Base-by-base conservation (phyloP, 2,888 invertebrate species). In the Neoscelio sp. region DNA sequence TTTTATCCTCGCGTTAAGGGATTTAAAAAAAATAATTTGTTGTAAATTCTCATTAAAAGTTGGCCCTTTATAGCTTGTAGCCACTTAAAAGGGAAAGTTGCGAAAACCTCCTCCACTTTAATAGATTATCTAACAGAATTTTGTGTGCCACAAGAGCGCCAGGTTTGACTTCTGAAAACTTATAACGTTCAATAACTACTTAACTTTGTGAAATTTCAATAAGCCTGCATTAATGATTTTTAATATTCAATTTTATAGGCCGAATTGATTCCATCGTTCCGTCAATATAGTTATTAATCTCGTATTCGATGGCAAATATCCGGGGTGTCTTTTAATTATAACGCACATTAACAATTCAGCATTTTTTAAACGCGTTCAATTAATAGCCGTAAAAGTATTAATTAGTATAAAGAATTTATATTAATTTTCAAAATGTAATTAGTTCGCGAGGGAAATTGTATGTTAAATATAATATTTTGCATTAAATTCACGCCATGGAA, bases 201-300 rank as follows among this genome's bases (percentile, higher is more conserved):
- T 18, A 52, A 52, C 52, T 52, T 52, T 10, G n/a, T 33, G 10
- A 54, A 54, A 54, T 54, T 54, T 54, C 54, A 30, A 54, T 33
- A 54, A 33, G 35, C 23, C 23, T 28, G 17, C 30, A 54, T 33
- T 54, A 54, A 54, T 17, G 35, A 54, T 35, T 28, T 35, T 35
- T 54, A 54, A 54, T 54, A 12, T 35, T 20, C 10, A 54, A 35
- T 35, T 33, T 35, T 15, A 2, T 33, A n/a, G n/a, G n/a, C n/a
- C n/a, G n/a, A n/a, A n/a, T n/a, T n/a, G n/a, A n/a, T n/a, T n/a
- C n/a, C n/a, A n/a, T n/a, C n/a, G n/a, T n/a, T n/a, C n/a, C n/a
- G n/a, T n/a, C n/a, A n/a, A n/a, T n/a, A n/a, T n/a, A n/a, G n/a
- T n/a, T n/a, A n/a, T n/a, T n/a, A n/a, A n/a, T n/a, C n/a, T n/a